A percentile compares a stretch with the other conserved stretches of the same genome.
These are phyloP conservation scores for Echinops telfairi DNA, from an alignment of 2,113 vertebrate species.

Conservation along the genomic window DNA sequence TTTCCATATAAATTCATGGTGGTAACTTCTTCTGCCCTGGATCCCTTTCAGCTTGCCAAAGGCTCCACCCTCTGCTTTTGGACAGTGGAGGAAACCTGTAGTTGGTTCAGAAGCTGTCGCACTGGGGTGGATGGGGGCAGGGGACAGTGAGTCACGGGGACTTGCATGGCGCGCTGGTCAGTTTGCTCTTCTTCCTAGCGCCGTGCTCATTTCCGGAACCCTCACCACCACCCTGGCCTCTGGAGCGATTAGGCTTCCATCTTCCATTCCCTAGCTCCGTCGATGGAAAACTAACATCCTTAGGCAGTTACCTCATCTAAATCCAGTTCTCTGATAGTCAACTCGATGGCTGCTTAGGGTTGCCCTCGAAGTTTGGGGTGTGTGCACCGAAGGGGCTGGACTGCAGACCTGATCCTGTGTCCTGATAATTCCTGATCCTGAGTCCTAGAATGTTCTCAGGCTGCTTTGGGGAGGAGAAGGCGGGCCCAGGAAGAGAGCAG, in stretches of 20 bases:
- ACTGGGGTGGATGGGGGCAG: constrained; percentile 18
- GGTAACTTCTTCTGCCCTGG: background rate
- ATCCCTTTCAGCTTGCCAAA: background rate
- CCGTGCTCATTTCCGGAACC: constrained; percentile 31
- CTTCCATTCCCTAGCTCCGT: constrained; percentile 16
- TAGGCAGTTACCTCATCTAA: constrained; percentile 21
- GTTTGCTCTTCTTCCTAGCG: constrained; percentile 45
- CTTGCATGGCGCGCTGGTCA: constrained; percentile 20
- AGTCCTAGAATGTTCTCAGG: constrained; percentile 10
- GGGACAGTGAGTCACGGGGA: constrained; percentile 60
- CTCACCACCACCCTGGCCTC: background rate
- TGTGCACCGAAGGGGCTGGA: constrained; percentile 13
- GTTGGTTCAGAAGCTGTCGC: constrained; percentile 45
- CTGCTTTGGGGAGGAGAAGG: background rate
- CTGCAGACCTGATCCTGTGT: constrained; percentile 37
- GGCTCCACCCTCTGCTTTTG: background rate
- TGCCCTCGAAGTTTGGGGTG: constrained; percentile 13
- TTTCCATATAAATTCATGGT: background rate
- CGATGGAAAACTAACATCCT: constrained; percentile 58
- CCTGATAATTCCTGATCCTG: background rate
- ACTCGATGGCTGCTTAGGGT: background rate
- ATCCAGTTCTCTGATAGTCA: constrained; percentile 43
- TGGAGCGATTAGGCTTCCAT: constrained; percentile 36
- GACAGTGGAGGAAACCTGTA: too few species aligned
- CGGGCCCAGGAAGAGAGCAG: background rate